Base-by-base conservation (phyloP, 2,797 vertebrate species). In the Gobio occitaniae region DNA sequence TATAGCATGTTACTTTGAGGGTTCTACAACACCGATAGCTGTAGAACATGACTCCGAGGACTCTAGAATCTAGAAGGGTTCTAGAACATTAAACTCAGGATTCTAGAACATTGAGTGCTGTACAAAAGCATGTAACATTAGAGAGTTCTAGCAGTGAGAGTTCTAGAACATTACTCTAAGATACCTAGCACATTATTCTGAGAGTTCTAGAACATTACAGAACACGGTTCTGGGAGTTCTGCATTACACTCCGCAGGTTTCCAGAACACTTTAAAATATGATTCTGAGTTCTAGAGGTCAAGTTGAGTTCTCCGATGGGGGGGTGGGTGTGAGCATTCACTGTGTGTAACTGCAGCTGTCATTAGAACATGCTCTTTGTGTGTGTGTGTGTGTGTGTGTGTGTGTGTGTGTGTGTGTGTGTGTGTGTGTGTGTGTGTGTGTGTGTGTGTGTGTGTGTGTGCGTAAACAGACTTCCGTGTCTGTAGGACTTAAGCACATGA, bases 341-440 rank as follows among this genome's bases (percentile, higher is more conserved):
- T 72, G 69, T 48, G 54, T 82, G 68, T 74, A 63, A 32, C 41
- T 74, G 81, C 81, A 83, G 81, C 70, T 83, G 81, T 83, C 29
- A 50, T 70, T 38, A 59, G 21, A 81, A 44, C 15, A 59, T 16
- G 13, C 12, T 48, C 17, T n/a, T 44, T 25, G 36, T 16, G 75
- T 59, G 74, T 82, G 68, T n/a, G 38, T 69, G 65, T 15, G 69
- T 41, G 29, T 21, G 72, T 81, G 68, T n/a, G 36, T 69, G 47
- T 13, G 38, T 13, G 48, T 19, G 72, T 74, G 69, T 36, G 66
- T 29, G 71, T 68, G 32, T 29, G 44, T 16, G 71, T 29, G 72
- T 47, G 69, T 13, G 71, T 68, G 32, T 32, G 44, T 16, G 71
- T 25, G 52, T 15, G n/a, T 21, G 36, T 8, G 32, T 13, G 71